phyloP scores from a whole-genome alignment of 2,888 invertebrate species.

The Allacma fusca region DNA sequence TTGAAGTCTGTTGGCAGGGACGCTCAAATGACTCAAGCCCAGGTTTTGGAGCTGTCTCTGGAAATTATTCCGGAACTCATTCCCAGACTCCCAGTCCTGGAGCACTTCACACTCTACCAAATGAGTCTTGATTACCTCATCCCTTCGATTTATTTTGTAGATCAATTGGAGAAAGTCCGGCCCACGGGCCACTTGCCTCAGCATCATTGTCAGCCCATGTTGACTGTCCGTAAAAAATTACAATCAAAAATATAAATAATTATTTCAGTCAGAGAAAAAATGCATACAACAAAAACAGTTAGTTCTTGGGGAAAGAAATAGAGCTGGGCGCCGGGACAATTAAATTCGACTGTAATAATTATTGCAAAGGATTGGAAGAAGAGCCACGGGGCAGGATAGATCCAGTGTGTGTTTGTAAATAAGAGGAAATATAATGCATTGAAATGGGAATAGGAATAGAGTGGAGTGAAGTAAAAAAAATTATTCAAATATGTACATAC shows the following conservation, averaged over 20 bases:
- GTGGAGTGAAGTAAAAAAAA: too few relatives aligned
- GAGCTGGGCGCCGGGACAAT: too few relatives aligned
- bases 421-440: too few relatives aligned
- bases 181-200: conserved; percentile 76
- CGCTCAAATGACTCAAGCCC: not conserved
- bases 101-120: conserved; percentile 76
- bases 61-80: conserved; percentile 71
- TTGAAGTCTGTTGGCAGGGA: not conserved
- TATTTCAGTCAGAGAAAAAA: too few relatives aligned
- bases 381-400: too few relatives aligned
- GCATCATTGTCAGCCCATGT: conserved; percentile 68
- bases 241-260: not conserved
- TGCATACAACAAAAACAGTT: too few relatives aligned
- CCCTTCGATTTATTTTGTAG: conserved; percentile 70
- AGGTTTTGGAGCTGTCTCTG: conserved; percentile 64
- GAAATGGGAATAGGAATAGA: too few relatives aligned
- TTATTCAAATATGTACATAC: too few relatives aligned
- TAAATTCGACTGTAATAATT: too few relatives aligned
- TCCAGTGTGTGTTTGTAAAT: too few relatives aligned
- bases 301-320: too few relatives aligned
- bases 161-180: conserved; percentile 75
- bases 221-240: conserved; percentile 64
- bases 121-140: conserved; percentile 48
- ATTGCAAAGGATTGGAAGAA: too few relatives aligned
- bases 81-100: conserved; percentile 67